Conservation (phyloP, 2,113 vertebrate species). For the Apodemus speciosus region DNA sequence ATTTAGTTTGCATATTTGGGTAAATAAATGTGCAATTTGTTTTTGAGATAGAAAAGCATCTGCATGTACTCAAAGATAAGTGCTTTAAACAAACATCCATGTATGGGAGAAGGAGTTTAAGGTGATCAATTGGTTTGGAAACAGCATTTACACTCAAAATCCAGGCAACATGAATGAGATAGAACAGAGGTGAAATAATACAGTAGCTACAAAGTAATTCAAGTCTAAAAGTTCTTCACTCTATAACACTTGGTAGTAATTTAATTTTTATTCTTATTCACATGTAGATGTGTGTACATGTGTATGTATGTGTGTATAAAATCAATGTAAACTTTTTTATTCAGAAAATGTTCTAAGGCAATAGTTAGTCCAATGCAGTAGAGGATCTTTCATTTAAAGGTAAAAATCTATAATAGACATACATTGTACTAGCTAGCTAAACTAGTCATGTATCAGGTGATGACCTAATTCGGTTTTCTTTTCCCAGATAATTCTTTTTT, state of each 20-base stretch:
- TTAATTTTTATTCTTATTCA: constrained; percentile 35
- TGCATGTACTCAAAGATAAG: background rate
- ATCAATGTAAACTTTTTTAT: constrained; percentile 20
- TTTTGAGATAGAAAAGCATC: background rate
- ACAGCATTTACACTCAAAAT: background rate
- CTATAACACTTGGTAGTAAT: constrained; percentile 33
- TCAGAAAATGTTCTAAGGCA: constrained; percentile 29
- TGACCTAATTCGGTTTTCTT: constrained; percentile 21
- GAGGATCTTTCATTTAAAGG: constrained; percentile 6
- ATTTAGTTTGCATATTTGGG: background rate
- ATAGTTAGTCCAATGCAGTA: background rate
- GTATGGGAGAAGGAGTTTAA: constrained; percentile 7
- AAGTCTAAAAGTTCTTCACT: constrained; percentile 42
- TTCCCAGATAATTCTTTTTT: background rate
- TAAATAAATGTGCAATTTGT: constrained; percentile 2
- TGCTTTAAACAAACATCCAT: constrained; percentile 46
- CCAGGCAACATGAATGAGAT: background rate
- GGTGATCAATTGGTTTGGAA: constrained; percentile 1
- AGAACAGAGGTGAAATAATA: constrained; percentile 5
- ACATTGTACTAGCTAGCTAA: background rate
- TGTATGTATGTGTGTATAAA: background rate
- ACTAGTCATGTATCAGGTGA: background rate
- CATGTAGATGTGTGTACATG: background rate
- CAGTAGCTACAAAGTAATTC: constrained; percentile 41
- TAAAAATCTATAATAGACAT: background rate